Evolutionary conservation across 2,797 vertebrate species (phyloP).

Genomic region (Mycteria americana): DNA sequence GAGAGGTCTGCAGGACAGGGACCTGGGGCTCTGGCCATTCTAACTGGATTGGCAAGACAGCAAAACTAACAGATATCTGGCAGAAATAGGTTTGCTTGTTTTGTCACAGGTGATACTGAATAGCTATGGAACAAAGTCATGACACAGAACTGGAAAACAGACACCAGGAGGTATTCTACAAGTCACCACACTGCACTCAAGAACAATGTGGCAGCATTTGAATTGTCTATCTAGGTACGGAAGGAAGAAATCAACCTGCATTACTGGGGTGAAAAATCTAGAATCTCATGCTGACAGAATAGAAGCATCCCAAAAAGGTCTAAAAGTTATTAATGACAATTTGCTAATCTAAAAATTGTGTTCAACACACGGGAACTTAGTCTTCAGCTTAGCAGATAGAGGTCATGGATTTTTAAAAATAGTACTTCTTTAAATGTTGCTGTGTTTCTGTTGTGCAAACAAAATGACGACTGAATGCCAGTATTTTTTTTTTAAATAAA

Average conservation of each 20-base stretch:
- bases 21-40: neutral
- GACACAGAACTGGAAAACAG: neutral
- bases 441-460: neutral
- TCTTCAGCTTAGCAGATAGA: neutral
- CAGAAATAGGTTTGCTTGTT: neutral
- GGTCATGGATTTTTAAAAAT: neutral
- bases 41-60: neutral
- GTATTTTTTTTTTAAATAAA: neutral
- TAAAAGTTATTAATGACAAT: neutral
- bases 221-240: neutral
- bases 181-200: neutral
- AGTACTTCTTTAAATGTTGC: neutral
- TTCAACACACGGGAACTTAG: neutral
- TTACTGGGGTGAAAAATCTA: neutral
- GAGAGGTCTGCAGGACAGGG: neutral
- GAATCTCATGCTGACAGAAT: neutral
- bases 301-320: neutral
- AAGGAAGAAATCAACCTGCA: neutral
- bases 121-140: accelerated
- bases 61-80: neutral
- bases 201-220: neutral
- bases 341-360: neutral
- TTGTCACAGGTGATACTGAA: neutral
- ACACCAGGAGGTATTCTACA: neutral
- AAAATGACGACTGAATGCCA: neutral